Evolutionary conservation across 2,113 vertebrate genomes (phyloP).

Genomic region (Pardalotus punctatus): DNA sequence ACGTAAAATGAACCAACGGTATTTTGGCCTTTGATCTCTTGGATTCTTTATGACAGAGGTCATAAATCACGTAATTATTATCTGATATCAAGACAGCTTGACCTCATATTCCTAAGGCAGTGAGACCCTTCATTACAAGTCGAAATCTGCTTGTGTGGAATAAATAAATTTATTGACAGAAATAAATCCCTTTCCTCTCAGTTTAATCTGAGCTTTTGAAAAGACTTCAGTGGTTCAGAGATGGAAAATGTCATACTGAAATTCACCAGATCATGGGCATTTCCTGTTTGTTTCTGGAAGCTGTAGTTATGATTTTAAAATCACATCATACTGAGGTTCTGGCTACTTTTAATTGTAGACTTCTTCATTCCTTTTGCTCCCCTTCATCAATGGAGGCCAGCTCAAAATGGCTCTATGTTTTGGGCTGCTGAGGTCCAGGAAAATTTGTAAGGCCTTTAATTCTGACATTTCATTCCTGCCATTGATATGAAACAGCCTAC

Average conservation of each 20-base stretch:
- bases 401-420: neutral
- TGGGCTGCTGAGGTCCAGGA: neutral
- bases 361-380: neutral
- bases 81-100: conserved; percentile 51
- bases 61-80: conserved; percentile 45
- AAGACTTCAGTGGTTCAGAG: neutral
- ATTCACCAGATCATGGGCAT: neutral
- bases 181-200: neutral
- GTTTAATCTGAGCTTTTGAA: neutral
- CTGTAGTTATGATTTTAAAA: neutral
- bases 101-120: conserved; percentile 40
- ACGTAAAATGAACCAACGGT: conserved; percentile 15
- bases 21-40: conserved; percentile 52
- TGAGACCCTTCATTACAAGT: neutral
- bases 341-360: neutral
- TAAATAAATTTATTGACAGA: neutral
- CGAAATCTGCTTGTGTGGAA: neutral
- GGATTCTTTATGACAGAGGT: conserved; percentile 45
- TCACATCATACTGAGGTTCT: neutral
- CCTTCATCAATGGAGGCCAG: neutral
- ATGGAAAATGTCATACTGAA: neutral
- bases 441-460: conserved; percentile 11
- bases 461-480: conserved; percentile 31
- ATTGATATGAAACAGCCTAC: conserved; percentile 3
- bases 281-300: neutral